These are phyloP conservation scores for Metopolophium dirhodum DNA, from an alignment of 1,140 invertebrate species.

Conservation along the genomic window DNA sequence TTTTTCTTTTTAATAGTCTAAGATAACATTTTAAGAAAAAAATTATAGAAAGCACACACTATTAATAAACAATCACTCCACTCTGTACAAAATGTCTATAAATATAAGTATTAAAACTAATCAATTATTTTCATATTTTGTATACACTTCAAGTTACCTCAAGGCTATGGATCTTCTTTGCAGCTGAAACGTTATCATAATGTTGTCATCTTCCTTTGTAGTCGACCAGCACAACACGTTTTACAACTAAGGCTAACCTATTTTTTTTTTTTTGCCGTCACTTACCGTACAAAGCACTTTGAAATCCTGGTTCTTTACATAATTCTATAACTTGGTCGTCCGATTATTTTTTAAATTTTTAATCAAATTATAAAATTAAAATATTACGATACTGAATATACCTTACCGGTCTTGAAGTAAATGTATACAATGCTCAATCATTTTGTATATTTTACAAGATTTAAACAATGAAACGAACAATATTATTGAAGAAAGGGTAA, in stretches of 20 bases:
- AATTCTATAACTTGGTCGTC: not conserved
- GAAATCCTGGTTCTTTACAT: not conserved
- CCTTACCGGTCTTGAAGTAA: not conserved
- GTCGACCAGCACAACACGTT: not conserved
- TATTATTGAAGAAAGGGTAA: not conserved
- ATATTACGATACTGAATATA: not conserved
- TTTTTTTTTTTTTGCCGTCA: not conserved
- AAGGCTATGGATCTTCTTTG: not conserved
- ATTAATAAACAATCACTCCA: not conserved
- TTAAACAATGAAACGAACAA: not conserved
- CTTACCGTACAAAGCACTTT: not conserved
- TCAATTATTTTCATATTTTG: conserved; percentile 10
- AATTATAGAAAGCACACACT: not conserved
- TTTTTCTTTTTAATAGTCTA: not conserved
- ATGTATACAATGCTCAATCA: not conserved
- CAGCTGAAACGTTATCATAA: not conserved
- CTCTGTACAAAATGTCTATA: not conserved
- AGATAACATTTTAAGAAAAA: not conserved
- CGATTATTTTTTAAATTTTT: not conserved
- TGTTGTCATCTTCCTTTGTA: not conserved
- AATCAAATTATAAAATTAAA: not conserved
- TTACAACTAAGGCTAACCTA: not conserved
- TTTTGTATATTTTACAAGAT: not conserved
- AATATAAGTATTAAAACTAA: not conserved
- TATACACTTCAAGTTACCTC: not conserved